phyloP scores from a whole-genome alignment of 2,888 invertebrate species.

The Xanthostigma xanthostigma region DNA sequence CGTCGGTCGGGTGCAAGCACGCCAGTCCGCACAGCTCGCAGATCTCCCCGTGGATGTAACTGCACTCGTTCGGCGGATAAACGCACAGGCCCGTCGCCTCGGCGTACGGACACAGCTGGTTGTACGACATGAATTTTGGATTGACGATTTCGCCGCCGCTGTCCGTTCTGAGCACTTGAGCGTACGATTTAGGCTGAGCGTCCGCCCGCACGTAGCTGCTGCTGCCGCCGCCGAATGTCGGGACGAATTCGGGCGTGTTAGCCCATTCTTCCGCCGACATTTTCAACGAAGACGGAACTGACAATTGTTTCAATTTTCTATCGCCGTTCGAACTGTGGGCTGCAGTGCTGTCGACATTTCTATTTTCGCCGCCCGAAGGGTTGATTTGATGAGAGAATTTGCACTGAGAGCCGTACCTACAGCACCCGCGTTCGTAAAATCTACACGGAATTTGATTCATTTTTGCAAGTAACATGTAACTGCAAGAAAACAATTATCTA shows the following conservation, averaged over 20 bases:
- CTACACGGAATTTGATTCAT: too few species aligned
- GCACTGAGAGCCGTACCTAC: too few species aligned
- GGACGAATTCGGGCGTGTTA: conserved; percentile 37
- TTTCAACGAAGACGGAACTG: too few species aligned
- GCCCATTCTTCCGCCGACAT: conserved; percentile 26
- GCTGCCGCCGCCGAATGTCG: conserved; percentile 16
- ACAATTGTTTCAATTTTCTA: too few species aligned
- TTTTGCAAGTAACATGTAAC: too few species aligned
- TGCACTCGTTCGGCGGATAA: conserved; percentile 33
- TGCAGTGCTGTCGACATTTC: too few species aligned
- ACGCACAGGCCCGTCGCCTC: conserved; percentile 34
- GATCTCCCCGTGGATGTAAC: conserved; percentile 50
- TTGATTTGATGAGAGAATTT: too few species aligned
- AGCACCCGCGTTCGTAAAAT: too few species aligned
- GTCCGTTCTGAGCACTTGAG: conserved; percentile 10
- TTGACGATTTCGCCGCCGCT: conserved; percentile 24
- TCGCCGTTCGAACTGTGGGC: too few species aligned
- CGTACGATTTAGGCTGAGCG: conserved; percentile 24
- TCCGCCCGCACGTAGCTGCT: conserved; percentile 7
- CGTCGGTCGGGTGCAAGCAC: conserved; percentile 50
- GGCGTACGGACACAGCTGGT: conserved; percentile 32
- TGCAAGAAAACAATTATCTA: too few species aligned
- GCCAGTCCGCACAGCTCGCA: conserved; percentile 63
- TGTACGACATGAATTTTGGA: conserved; percentile 21
- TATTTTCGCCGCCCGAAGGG: too few species aligned